Conservation (phyloP, 2,797 vertebrate genomes). For the Scolopax rusticola region DNA sequence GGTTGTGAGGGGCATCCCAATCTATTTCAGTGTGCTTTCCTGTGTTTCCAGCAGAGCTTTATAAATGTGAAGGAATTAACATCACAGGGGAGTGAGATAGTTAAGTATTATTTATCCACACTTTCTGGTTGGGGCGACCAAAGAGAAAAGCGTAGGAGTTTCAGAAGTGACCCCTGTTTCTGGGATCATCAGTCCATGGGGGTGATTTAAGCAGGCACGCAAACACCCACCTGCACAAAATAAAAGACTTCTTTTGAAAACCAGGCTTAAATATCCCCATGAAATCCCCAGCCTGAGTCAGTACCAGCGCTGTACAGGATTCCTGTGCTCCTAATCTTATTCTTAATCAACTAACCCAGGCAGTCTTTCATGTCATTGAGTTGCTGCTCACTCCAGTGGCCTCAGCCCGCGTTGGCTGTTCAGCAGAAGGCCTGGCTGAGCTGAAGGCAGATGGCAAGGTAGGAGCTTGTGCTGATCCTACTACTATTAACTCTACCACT, state of each 20-base stretch:
- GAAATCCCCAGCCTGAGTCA: constrained; percentile 19
- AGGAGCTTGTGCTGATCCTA: constrained; percentile 55
- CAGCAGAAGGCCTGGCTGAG: constrained; percentile 59
- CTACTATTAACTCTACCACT: constrained; percentile 56
- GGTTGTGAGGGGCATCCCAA: background rate
- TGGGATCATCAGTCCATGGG: background rate
- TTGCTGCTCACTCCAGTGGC: constrained; percentile 42
- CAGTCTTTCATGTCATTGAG: constrained; percentile 46
- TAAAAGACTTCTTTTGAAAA: constrained; percentile 31
- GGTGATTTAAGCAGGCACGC: background rate
- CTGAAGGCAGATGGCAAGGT: constrained; percentile 63
- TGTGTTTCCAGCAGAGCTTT: background rate
- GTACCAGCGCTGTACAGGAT: background rate
- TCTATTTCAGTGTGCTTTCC: background rate
- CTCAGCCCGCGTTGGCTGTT: background rate
- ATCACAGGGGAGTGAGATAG: background rate
- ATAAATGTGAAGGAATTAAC: background rate
- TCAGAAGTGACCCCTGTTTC: background rate
- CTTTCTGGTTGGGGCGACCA: background rate
- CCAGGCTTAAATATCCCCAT: background rate
- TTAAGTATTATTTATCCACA: background rate
- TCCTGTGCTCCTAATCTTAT: background rate
- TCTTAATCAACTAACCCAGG: constrained; percentile 46
- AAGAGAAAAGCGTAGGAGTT: background rate
- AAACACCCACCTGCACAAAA: background rate